These are phyloP conservation scores for Apantesis nais DNA, from an alignment of 2,888 invertebrate genomes.

Conservation along the genomic window DNA sequence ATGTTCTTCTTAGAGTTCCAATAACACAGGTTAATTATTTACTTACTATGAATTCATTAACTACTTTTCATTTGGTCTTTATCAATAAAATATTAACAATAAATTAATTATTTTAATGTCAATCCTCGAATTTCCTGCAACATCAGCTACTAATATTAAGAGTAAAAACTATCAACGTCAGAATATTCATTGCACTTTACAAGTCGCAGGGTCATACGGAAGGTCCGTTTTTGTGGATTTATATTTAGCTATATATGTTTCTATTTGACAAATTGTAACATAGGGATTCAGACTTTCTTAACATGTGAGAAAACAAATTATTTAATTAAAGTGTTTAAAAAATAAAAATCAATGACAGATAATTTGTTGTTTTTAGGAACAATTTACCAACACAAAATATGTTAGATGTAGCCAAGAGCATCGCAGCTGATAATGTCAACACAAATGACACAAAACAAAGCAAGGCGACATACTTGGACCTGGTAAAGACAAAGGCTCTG, in stretches of 20 bases:
- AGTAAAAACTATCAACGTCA: not conserved
- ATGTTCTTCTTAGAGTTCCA: no score
- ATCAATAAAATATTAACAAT: no score
- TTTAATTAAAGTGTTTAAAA: not conserved
- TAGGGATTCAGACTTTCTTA: not conserved
- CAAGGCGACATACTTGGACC: slow-evolving; percentile 84
- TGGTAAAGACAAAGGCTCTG: slow-evolving; percentile 86
- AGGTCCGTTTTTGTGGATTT: no score
- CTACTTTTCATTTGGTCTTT: no score
- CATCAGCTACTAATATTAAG: not conserved
- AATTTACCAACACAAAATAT: slow-evolving; percentile 71
- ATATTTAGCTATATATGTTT: no score
- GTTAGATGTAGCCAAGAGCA: slow-evolving; percentile 48
- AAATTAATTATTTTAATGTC: no score
- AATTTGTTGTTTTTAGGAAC: slow-evolving; percentile 61
- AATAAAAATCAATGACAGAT: not conserved
- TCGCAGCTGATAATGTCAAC: slow-evolving; percentile 72
- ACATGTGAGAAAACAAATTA: not conserved
- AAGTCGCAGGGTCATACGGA: no score
- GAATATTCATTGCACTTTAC: no score
- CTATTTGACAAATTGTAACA: not conserved
- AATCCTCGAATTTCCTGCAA: not conserved
- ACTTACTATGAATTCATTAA: no score
- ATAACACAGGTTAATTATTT: no score
- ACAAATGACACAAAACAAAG: slow-evolving; percentile 37